phyloP scores from a whole-genome alignment of 37 sponge, comb jelly and placozoan genomes.

The Aplysina aerophoba region DNA sequence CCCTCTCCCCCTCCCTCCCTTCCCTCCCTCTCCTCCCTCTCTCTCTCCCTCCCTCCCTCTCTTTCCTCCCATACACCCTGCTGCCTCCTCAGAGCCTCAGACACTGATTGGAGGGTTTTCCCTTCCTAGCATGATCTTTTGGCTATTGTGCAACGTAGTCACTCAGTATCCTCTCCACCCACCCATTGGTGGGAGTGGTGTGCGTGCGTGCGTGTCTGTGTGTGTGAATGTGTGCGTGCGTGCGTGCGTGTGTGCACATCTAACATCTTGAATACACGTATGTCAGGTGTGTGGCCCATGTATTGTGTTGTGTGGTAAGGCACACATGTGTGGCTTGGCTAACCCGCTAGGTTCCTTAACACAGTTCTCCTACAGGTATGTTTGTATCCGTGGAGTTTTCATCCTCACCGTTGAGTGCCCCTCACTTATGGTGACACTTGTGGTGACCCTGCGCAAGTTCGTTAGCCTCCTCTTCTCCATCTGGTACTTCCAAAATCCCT shows the following conservation, averaged over 20 bases:
- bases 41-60: background rate
- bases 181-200: too few species aligned
- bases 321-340: background rate
- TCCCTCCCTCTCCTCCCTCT: background rate
- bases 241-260: background rate
- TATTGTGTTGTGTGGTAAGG: background rate
- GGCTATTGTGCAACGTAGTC: conserved; percentile 67
- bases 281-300: background rate
- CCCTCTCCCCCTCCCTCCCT: too few species aligned
- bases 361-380: conserved; percentile 39
- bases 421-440: conserved; percentile 93
- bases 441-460: conserved; percentile 93
- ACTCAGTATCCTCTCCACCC: conserved; percentile 74
- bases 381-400: conserved; percentile 88
- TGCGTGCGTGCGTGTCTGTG: conserved; percentile 29
- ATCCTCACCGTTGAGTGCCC: conserved; percentile 84
- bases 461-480: conserved; percentile 90
- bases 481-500: conserved; percentile 92
- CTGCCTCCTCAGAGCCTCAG: background rate
- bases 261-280: background rate
- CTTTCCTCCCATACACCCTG: too few species aligned
- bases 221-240: conserved; percentile 27
- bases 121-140: conserved; percentile 80
- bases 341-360: background rate
- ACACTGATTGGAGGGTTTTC: conserved; percentile 29